phyloP scores from a whole-genome alignment of 2,888 invertebrate genomes.

The Spodoptera picta region DNA sequence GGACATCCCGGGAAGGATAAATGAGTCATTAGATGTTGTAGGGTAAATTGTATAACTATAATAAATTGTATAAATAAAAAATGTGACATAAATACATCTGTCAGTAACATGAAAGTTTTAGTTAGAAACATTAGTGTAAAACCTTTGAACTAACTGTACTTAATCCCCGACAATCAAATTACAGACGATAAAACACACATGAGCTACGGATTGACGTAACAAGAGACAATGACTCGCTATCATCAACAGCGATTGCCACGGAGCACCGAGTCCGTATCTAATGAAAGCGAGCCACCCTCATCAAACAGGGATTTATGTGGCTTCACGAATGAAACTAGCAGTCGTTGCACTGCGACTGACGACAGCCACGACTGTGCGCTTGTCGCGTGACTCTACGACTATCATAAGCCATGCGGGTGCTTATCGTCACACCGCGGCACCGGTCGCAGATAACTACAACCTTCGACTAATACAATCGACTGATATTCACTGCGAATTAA shows the following conservation, averaged over 20 bases:
- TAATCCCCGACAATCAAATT: slow-evolving; percentile 16
- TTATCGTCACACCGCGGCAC: slow-evolving; percentile 57
- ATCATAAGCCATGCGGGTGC: slow-evolving; percentile 68
- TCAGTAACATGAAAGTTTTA: not conserved
- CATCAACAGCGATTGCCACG: slow-evolving; percentile 49
- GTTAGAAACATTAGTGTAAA: not conserved
- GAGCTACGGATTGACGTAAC: slow-evolving; percentile 35
- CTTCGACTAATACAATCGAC: slow-evolving; percentile 54
- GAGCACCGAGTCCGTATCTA: slow-evolving; percentile 65
- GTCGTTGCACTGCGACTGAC: slow-evolving; percentile 56
- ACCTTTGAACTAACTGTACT: not conserved
- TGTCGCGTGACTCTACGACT: slow-evolving; percentile 43
- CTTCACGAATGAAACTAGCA: slow-evolving; percentile 72
- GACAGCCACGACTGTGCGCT: slow-evolving; percentile 35
- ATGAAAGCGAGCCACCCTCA: slow-evolving; percentile 70
- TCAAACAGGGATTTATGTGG: slow-evolving; percentile 73
- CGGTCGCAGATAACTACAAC: slow-evolving; percentile 66
- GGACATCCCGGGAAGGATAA: slow-evolving; percentile 12
- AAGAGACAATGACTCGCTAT: slow-evolving; percentile 49
- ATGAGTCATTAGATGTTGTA: slow-evolving; percentile 1
- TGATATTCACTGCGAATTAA: slow-evolving; percentile 43
- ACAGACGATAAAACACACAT: slow-evolving; percentile 22
- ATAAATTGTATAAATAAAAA: too few species aligned
- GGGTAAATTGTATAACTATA: too few species aligned
- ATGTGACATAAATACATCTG: too few species aligned